Evolutionary conservation across 2,113 vertebrate genomes (phyloP), one percentile per base, ranked within the genome.

Genomic region (Raja brachyura): DNA sequence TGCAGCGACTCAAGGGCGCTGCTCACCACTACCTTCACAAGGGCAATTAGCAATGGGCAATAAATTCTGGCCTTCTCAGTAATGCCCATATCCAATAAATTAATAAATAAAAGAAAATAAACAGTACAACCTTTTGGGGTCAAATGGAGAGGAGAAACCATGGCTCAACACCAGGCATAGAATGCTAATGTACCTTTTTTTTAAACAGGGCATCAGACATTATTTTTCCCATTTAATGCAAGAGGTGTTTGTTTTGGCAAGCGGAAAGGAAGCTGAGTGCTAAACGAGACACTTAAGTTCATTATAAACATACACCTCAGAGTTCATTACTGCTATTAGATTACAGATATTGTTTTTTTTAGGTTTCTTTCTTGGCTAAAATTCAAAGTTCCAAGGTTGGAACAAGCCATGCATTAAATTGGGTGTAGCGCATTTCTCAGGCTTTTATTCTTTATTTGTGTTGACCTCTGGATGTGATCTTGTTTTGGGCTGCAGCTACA

Each of bases 321-420:
- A 73, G 68, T 92, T 92, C 90, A 92, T 73, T 92, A 92, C 48
- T 92, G 33, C 33, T 92, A 92, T 92, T 92, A 92, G 90, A 92
- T 92, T 92, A 92, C 90, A 92, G 66, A 92, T 92, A 73, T 92
- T 73, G 90, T 92, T 92, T 92, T 92, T 92, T 70, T 73, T 54
- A 25, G 33, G 48, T 48, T 92, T 92, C 33, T 92, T 70, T 92
- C 90, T 92, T 92, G 90, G 90, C 90, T 92, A 92, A 92, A 92
- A 92, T 92, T 92, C 90, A 92, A 92, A 54, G 39, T 92, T 92
- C 39, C 68, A 74, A 92, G 28, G 5, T 61, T 88, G 83, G 63
- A 88, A 88, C 59, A 88, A 66, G 66, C 39, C 68, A 73, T 70
- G 31, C 90, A 73, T 92, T 92, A 92, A 92, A 92, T 74, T 92